Percentiles rank a stretch among this genome's conserved stretches.
These are phyloP conservation scores for Riparia riparia DNA, from an alignment of 2,113 vertebrate genomes.

Conservation along the genomic window DNA sequence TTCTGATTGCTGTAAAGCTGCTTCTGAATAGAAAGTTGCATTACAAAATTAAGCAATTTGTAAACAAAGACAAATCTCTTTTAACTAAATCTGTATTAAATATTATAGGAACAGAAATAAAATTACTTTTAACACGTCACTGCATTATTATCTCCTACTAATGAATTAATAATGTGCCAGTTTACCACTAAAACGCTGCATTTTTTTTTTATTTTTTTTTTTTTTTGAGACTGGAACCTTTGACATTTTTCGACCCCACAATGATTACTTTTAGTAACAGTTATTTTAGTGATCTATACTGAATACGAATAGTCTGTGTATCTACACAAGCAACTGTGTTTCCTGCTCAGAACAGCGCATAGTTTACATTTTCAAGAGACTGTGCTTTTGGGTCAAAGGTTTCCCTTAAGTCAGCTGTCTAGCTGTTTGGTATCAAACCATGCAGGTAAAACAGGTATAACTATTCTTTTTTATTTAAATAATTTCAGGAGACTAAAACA, in stretches of 20 bases:
- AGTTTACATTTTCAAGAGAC: neutral
- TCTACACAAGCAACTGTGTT: neutral
- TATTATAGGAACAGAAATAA: neutral
- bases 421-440: neutral
- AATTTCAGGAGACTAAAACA: neutral
- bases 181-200: neutral
- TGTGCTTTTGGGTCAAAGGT: neutral
- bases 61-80: neutral
- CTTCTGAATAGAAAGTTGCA: neutral
- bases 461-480: constrained; percentile 20
- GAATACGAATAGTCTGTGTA: neutral
- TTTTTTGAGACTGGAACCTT: neutral
- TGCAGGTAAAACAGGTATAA: constrained; percentile 28
- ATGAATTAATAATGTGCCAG: neutral
- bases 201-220: neutral
- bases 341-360: neutral
- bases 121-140: neutral
- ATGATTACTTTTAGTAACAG: neutral
- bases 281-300: neutral
- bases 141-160: neutral
- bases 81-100: neutral
- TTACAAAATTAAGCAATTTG: neutral
- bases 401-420: neutral
- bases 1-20: neutral
- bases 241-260: neutral